Percentiles rank a stretch among this genome's conserved stretches.
Conservation (phyloP, 2,797 vertebrate genomes). For the Danio tinwini region DNA sequence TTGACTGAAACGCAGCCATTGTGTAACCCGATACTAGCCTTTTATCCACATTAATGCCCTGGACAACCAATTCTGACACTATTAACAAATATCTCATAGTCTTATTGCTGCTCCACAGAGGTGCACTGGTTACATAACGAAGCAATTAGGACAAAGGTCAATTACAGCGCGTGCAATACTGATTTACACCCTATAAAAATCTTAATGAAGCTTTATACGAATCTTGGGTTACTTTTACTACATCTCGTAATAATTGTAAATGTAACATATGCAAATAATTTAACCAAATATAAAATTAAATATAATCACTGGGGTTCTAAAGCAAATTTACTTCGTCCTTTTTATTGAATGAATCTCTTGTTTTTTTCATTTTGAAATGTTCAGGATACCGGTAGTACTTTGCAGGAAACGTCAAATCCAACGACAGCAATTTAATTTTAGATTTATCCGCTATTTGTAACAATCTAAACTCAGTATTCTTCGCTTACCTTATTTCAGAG, state of each 20-base stretch:
- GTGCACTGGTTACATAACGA: background rate
- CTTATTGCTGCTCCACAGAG: background rate
- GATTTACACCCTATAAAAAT: background rate
- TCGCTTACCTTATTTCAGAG: constrained; percentile 19
- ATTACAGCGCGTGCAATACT: background rate
- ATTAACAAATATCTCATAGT: background rate
- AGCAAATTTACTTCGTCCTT: background rate
- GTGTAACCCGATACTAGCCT: constrained; percentile 10
- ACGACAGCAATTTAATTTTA: background rate
- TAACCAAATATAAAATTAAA: background rate
- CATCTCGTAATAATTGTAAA: background rate
- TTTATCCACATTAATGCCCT: background rate
- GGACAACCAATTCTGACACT: background rate
- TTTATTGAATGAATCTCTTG: background rate
- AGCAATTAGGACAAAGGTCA: constrained; percentile 18
- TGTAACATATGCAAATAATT: background rate
- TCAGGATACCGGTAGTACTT: background rate
- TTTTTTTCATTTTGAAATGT: background rate
- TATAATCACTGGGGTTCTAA: background rate
- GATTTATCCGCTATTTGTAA: background rate
- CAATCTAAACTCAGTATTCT: background rate
- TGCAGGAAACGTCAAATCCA: constrained; percentile 12
- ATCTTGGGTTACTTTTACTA: background rate
- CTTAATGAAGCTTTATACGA: background rate
- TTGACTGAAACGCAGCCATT: constrained; percentile 1